These are phyloP conservation scores for Ceratina australensis DNA, from an alignment of 1,140 invertebrate genomes.

Conservation along the genomic window DNA sequence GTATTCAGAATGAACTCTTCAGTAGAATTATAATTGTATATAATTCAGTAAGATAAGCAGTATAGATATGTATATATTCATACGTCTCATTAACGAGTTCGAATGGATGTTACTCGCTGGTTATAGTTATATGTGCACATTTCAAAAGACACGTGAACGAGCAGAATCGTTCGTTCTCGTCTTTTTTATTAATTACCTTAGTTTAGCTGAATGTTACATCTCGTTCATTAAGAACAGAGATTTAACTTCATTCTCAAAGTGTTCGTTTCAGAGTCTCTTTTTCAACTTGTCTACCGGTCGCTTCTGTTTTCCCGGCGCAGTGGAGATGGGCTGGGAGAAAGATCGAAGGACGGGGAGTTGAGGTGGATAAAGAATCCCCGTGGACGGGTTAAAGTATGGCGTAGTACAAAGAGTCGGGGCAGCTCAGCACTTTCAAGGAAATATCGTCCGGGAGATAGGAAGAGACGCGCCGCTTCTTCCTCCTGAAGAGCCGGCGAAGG, in stretches of 20 bases:
- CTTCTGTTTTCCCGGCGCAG: slow-evolving; percentile 3
- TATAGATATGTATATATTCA: no score
- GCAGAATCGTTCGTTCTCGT: no score
- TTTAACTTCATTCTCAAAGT: neutral
- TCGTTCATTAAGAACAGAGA: slow-evolving; percentile 21
- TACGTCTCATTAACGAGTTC: no score
- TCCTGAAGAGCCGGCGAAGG: neutral
- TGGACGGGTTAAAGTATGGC: slow-evolving; percentile 55
- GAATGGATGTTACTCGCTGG: no score
- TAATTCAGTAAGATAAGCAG: no score
- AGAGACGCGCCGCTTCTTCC: neutral
- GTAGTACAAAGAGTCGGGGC: slow-evolving; percentile 52
- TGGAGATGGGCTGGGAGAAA: slow-evolving; percentile 1
- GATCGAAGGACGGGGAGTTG: neutral
- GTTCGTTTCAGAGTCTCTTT: slow-evolving; percentile 31
- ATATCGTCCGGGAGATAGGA: slow-evolving; percentile 54
- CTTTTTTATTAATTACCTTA: no score
- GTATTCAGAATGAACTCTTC: neutral
- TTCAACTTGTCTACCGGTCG: slow-evolving; percentile 30
- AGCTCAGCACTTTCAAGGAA: slow-evolving; percentile 59
- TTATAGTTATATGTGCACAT: no score
- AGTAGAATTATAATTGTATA: no score
- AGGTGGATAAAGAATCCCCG: slow-evolving; percentile 52
- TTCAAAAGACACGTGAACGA: no score
- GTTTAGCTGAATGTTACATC: neutral